Base-by-base conservation (phyloP, 2,797 vertebrate species). In the Melanotaenia maccullochi region DNA sequence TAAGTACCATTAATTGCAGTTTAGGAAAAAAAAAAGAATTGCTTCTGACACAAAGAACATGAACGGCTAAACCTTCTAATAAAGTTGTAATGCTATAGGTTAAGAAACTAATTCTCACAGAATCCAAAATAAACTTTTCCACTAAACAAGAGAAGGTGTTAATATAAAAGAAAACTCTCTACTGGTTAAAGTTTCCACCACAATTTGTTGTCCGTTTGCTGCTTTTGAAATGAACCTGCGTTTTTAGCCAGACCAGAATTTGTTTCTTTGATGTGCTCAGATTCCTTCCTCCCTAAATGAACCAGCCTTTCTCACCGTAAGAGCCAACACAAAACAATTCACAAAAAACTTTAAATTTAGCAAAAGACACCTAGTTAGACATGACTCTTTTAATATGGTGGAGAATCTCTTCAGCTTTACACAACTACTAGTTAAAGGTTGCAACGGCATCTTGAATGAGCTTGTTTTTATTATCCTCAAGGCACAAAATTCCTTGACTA, bases 1-100 rank as follows among this genome's bases (percentile, higher is more conserved):
- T 14, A 55, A 63, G 42, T 44, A 70, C 62, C 35, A 25, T 11
- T 51, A 71, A 67, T 28, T 28, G 32, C 16, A 18, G 60, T 71
- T 62, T 64, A 51, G 9, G 7, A 35, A 35, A 35, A 35, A 8
- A 35, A 35, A 9, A 13, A 66, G 14, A 8, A 35, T 54, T 18
- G 16, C 16, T 44, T 44, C 5, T 44, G 5, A 65, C 25, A 59
- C 14, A 44, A 2, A 20, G 25, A 40, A 40, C 20, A 47, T 14
- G 44, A 47, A 14, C 2, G 4, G 5, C 1, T 54, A 62, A 68
- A 5, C 9, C 32, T 7, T 22, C n/a, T 11, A 3, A 44, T 42
- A 25, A 44, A 20, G 28, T 18, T 57, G 13, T 3, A 59, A 52
- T 20, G 16, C 28, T 35, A 5, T 3, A 13, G 36, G 7, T 60